Conservation (phyloP, 2,797 vertebrate genomes). For the Notolabrus celidotus region DNA sequence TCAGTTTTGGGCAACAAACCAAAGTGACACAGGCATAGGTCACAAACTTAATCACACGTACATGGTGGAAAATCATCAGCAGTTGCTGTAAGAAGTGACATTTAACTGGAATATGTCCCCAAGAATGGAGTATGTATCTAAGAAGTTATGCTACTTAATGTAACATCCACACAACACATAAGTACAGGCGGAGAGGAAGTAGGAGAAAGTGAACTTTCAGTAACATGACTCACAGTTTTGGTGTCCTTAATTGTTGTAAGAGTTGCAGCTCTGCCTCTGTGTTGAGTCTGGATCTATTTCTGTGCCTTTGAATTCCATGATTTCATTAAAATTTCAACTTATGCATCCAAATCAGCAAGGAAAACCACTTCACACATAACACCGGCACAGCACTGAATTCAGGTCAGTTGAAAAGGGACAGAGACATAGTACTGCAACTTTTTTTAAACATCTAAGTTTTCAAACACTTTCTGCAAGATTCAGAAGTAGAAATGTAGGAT, state of each 20-base stretch:
- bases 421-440: not conserved
- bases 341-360: not conserved
- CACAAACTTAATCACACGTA: too few relatives aligned
- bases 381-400: slow-evolving; percentile 1
- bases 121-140: too few relatives aligned
- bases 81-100: not conserved
- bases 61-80: not conserved
- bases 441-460: not conserved
- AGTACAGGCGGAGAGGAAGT: not conserved
- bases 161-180: not conserved
- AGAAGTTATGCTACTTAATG: too few relatives aligned
- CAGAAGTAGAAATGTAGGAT: not conserved
- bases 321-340: slow-evolving; percentile 1
- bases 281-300: not conserved
- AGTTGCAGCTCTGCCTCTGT: not conserved
- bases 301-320: not conserved
- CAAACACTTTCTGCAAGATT: not conserved
- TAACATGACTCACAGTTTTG: not conserved
- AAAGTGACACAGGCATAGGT: too few relatives aligned
- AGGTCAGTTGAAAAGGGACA: slow-evolving; percentile 9
- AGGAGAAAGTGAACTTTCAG: not conserved
- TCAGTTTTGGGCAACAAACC: too few relatives aligned
- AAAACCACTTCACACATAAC: not conserved
- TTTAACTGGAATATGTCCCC: not conserved
- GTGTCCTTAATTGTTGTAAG: not conserved